Percentiles rank a stretch among this genome's conserved stretches.
Evolutionary conservation across 2,888 invertebrate species (phyloP).

Genomic region (Troilus luridus): DNA sequence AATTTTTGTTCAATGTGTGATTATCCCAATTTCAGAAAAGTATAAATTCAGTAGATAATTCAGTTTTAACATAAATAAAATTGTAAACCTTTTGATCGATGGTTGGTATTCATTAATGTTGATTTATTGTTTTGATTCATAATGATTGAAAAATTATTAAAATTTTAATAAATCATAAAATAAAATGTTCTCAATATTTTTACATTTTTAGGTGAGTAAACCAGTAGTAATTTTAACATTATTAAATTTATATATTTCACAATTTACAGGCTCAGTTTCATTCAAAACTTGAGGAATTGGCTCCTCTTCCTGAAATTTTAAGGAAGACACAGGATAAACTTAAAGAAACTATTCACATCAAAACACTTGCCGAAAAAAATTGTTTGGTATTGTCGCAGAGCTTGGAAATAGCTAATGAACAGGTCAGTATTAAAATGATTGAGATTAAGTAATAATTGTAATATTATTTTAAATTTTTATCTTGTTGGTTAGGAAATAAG

Average conservation of each 20-base stretch:
- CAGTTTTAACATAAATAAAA: too few relatives aligned
- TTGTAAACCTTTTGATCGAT: too few relatives aligned
- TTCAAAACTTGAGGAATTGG: slow-evolving; percentile 79
- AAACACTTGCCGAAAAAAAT: slow-evolving; percentile 77
- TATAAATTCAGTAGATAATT: too few relatives aligned
- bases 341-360: slow-evolving; percentile 79
- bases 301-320: slow-evolving; percentile 79
- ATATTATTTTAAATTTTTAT: neutral
- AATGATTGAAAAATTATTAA: too few relatives aligned
- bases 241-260: neutral
- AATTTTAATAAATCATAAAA: too few relatives aligned
- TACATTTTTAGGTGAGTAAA: neutral
- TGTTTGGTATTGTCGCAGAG: slow-evolving; percentile 78
- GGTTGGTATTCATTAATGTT: too few relatives aligned
- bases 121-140: too few relatives aligned
- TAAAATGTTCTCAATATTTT: too few relatives aligned
- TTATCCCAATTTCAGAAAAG: too few relatives aligned
- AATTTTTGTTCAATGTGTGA: too few relatives aligned
- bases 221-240: neutral
- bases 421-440: slow-evolving; percentile 68
- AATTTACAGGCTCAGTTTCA: slow-evolving; percentile 75
- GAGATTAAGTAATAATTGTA: neutral
- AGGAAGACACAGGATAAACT: slow-evolving; percentile 78
- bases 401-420: slow-evolving; percentile 76
- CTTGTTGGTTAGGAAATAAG: neutral